These are phyloP conservation scores for Rhinatrema bivittatum DNA, from an alignment of 2,797 vertebrate genomes.

Conservation along the genomic window DNA sequence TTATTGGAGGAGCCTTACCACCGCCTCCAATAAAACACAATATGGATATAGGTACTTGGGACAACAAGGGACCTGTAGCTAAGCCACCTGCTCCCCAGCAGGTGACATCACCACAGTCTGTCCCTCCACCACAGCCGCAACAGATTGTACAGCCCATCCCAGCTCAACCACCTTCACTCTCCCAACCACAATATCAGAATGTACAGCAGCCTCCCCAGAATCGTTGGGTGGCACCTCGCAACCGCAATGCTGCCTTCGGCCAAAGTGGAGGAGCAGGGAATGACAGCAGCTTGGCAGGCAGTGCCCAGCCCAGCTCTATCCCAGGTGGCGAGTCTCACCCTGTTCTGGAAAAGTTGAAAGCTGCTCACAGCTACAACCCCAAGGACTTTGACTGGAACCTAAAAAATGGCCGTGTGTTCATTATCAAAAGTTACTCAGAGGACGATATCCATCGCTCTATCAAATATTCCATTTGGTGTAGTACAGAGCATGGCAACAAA, in stretches of 20 bases:
- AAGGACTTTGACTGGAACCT: conserved; percentile 93
- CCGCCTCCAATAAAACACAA: conserved; percentile 93
- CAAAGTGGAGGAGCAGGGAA: conserved; percentile 59
- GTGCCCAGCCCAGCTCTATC: conserved; percentile 48
- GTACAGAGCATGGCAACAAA: conserved; percentile 95
- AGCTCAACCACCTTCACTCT: conserved; percentile 62
- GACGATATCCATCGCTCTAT: conserved; percentile 98
- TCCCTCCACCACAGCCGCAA: conserved; percentile 55
- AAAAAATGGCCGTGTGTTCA: conserved; percentile 87
- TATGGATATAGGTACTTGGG: conserved; percentile 97
- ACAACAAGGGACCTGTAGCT: conserved; percentile 80
- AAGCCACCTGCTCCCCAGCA: conserved; percentile 73
- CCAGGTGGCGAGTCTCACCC: conserved; percentile 72
- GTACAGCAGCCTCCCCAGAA: conserved; percentile 61
- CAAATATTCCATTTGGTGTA: conserved; percentile 99
- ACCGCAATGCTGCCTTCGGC: conserved; percentile 74
- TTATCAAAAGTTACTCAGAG: conserved; percentile 97
- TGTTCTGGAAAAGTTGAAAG: conserved; percentile 86
- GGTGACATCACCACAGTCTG: conserved; percentile 61
- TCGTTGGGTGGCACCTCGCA: conserved; percentile 88
- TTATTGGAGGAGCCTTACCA: conserved; percentile 67
- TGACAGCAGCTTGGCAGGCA: conserved; percentile 48
- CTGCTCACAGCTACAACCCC: conserved; percentile 89
- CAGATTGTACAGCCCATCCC: conserved; percentile 71
- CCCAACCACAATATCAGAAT: conserved; percentile 76